A percentile compares a stretch with the other conserved stretches of the same genome.
Conservation (phyloP, 2,113 vertebrate species). For the Eira barbara region DNA sequence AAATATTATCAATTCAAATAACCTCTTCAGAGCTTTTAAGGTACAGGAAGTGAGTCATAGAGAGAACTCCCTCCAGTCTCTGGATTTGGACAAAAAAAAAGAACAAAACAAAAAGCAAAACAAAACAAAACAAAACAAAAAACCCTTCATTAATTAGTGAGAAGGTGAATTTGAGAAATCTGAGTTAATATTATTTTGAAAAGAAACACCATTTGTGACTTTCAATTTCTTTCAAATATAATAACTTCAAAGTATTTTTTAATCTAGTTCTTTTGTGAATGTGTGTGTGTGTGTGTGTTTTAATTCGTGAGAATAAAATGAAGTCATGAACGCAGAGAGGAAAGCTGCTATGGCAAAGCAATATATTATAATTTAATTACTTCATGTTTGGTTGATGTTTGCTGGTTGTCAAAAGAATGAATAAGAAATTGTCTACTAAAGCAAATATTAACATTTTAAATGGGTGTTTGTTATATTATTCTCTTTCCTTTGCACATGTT, state of each 20-base stretch:
- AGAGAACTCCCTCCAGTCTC: background rate
- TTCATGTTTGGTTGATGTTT: background rate
- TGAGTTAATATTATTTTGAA: conserved; percentile 39
- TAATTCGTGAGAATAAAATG: background rate
- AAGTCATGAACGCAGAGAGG: background rate
- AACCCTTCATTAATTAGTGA: conserved; percentile 15
- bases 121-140: background rate
- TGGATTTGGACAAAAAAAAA: background rate
- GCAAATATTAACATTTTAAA: background rate
- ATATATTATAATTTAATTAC: background rate
- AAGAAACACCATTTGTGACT: conserved; percentile 51
- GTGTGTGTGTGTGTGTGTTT: background rate
- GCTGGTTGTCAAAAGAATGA: background rate
- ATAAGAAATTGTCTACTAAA: background rate
- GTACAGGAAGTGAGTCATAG: conserved; percentile 56
- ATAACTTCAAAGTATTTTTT: conserved; percentile 56
- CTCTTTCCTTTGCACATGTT: background rate
- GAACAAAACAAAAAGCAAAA: background rate
- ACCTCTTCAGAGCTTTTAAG: conserved; percentile 25
- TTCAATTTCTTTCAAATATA: conserved; percentile 54
- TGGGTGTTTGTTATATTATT: background rate
- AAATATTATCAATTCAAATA: conserved; percentile 64
- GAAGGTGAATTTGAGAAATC: conserved; percentile 61
- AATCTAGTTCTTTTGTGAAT: conserved; percentile 48
- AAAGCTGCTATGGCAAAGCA: background rate